Percentiles rank a stretch among this genome's conserved stretches.
These are phyloP conservation scores for Ephestia elutella DNA, from an alignment of 1,140 invertebrate genomes.

Conservation along the genomic window DNA sequence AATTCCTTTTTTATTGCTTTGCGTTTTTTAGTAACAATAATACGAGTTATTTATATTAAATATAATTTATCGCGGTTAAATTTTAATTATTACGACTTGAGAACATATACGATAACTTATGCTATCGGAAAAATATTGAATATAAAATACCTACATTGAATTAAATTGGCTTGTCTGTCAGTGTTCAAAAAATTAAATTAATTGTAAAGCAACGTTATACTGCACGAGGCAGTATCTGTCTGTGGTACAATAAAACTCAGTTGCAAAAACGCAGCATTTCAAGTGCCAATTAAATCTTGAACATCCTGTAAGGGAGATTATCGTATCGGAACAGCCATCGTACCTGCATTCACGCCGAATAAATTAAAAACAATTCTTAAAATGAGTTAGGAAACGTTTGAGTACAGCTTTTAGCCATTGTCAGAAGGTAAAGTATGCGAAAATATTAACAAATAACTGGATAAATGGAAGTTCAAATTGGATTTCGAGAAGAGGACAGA, in stretches of 20 bases:
- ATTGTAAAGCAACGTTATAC: not conserved
- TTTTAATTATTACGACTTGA: too few relatives aligned
- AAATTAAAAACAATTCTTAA: constrained; percentile 66
- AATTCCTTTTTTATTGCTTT: too few relatives aligned
- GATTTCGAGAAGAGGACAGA: too few relatives aligned
- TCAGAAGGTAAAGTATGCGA: not conserved
- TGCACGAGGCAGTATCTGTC: constrained; percentile 10
- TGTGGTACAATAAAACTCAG: constrained; percentile 46
- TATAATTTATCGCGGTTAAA: too few relatives aligned
- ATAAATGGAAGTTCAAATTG: too few relatives aligned
- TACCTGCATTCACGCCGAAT: constrained; percentile 59
- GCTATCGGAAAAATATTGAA: too few relatives aligned
- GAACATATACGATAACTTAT: too few relatives aligned
- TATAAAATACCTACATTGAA: not conserved
- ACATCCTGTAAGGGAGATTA: constrained; percentile 70
- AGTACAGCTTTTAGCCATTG: constrained; percentile 9
- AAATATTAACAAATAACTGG: too few relatives aligned
- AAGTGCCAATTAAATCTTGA: constrained; percentile 65
- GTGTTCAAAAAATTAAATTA: not conserved
- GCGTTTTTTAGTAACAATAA: too few relatives aligned
- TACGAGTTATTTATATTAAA: too few relatives aligned
- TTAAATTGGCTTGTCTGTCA: not conserved
- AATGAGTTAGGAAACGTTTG: constrained; percentile 55
- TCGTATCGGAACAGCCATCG: constrained; percentile 66
- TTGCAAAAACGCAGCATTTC: constrained; percentile 49